A percentile compares a stretch with the other conserved stretches of the same genome.
Conservation (phyloP, 2,888 invertebrate genomes). For the Agrotis segetum region DNA sequence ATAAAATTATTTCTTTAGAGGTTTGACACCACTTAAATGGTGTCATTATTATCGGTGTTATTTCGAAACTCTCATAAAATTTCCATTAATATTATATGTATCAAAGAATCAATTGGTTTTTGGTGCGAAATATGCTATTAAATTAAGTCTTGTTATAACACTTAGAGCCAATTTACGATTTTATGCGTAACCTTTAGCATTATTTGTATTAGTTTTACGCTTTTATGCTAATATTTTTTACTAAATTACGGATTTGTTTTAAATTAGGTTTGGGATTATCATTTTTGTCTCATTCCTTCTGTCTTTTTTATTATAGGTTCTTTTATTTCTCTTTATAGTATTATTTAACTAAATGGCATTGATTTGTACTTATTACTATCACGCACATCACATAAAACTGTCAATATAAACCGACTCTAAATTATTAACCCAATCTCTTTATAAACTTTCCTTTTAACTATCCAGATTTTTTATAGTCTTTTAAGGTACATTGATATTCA, state of each 20-base stretch:
- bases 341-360: constrained; percentile 50
- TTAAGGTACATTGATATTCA: constrained; percentile 65
- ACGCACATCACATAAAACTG: constrained; percentile 61
- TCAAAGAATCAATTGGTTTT: constrained; percentile 69
- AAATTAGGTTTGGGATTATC: constrained; percentile 23
- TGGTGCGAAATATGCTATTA: constrained; percentile 66
- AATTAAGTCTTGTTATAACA: constrained; percentile 52
- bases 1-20: constrained; percentile 60
- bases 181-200: constrained; percentile 64
- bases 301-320: not conserved
- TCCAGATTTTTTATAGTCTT: constrained; percentile 63
- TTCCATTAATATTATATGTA: constrained; percentile 68
- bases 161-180: constrained; percentile 53
- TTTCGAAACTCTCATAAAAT: constrained; percentile 62
- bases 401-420: constrained; percentile 61
- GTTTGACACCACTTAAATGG: constrained; percentile 58
- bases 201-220: constrained; percentile 62
- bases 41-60: constrained; percentile 62
- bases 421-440: constrained; percentile 64
- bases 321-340: constrained; percentile 25
- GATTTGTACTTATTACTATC: constrained; percentile 64
- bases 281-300: constrained; percentile 18
- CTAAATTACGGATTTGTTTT: constrained; percentile 33
- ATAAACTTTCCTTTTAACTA: constrained; percentile 66
- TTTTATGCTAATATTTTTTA: constrained; percentile 45